phyloP scores from a whole-genome alignment of 2,888 invertebrate genomes.

The Lypha dubia region DNA sequence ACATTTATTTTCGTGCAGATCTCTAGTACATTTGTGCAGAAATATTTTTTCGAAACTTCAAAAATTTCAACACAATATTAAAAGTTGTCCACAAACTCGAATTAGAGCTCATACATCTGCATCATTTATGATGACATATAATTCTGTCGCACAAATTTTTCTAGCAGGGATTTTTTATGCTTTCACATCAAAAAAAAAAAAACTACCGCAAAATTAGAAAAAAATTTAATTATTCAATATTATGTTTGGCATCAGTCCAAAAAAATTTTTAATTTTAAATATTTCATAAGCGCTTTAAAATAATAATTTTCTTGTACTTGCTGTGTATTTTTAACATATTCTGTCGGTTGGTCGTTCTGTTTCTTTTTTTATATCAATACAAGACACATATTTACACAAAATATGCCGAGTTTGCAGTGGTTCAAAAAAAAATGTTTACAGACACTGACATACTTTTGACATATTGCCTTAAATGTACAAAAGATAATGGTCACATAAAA shows the following conservation, averaged over 20 bases:
- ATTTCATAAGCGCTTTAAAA: conserved; percentile 19
- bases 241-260: conserved; percentile 30
- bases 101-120: no score
- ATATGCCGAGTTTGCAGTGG: conserved; percentile 18
- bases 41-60: no score
- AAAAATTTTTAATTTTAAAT: not conserved
- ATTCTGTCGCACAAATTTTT: no score
- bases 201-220: conserved; percentile 36
- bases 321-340: not conserved
- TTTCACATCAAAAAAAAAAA: not conserved
- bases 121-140: no score
- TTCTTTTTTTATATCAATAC: conserved; percentile 7
- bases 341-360: no score
- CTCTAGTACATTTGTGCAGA: no score
- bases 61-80: no score
- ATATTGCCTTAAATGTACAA: conserved; percentile 45
- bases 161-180: no score
- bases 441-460: conserved; percentile 18
- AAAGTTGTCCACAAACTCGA: no score
- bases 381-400: conserved; percentile 18
- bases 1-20: no score
- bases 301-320: not conserved
- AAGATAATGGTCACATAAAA: conserved; percentile 26
- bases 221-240: conserved; percentile 35
- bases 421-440: not conserved